Evolutionary conservation across 2,797 vertebrate species (phyloP).

Genomic region (Mionectes olivaceus): DNA sequence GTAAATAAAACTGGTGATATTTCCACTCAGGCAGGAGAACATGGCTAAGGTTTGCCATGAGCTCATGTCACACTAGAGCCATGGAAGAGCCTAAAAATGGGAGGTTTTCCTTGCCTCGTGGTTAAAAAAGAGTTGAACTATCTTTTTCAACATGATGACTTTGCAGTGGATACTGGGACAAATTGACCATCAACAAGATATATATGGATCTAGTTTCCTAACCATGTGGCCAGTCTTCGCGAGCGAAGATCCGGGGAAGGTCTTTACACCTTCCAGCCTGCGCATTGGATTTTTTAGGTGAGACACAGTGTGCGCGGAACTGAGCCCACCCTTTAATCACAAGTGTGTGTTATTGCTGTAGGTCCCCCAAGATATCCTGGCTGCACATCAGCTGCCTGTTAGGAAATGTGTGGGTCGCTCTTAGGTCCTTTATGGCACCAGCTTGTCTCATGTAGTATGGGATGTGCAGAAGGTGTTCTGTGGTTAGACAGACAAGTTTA

Average conservation of each 20-base stretch:
- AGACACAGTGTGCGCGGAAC: no score
- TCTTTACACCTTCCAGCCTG: no score
- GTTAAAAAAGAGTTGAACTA: background rate
- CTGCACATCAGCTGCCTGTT: background rate
- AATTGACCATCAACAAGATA: rapidly evolving
- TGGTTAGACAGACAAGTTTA: background rate
- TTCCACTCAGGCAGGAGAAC: background rate
- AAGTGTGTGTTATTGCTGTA: background rate
- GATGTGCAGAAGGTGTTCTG: background rate
- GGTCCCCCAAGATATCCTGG: background rate
- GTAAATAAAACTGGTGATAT: background rate
- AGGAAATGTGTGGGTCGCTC: background rate
- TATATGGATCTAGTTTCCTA: background rate
- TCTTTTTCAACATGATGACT: background rate
- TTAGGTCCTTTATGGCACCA: background rate
- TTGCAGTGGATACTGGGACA: background rate
- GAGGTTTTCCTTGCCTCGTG: background rate
- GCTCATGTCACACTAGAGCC: background rate
- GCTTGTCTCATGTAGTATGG: background rate
- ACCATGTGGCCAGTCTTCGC: no score
- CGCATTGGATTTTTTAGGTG: no score
- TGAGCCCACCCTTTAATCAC: no score
- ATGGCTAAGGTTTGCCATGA: background rate
- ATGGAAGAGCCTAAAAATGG: background rate
- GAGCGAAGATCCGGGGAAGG: no score